Evolutionary conservation across 2,113 vertebrate species (phyloP).

Genomic region (Clinocottus analis): DNA sequence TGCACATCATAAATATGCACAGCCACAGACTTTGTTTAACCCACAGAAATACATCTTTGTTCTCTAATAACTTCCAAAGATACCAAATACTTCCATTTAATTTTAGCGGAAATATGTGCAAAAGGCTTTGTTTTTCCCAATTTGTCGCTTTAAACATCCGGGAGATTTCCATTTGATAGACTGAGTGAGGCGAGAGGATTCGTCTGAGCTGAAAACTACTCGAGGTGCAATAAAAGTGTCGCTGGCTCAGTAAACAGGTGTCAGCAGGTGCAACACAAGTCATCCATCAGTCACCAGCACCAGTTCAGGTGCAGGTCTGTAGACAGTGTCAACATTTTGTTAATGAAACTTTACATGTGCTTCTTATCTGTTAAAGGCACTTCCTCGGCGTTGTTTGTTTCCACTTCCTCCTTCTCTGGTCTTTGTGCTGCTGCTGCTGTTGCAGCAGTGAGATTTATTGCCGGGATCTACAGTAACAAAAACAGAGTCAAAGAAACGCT

Average conservation of each 20-base stretch:
- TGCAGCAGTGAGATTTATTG: too few species aligned
- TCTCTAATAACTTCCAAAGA: not conserved
- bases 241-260: not conserved
- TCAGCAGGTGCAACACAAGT: not conserved
- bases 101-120: too few species aligned
- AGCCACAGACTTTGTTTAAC: not conserved
- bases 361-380: not conserved
- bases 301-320: too few species aligned
- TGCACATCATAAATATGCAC: too few species aligned
- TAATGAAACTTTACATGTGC: not conserved
- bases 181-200: too few species aligned
- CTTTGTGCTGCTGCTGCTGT: too few species aligned
- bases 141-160: too few species aligned
- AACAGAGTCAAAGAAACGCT: not conserved
- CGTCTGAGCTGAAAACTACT: too few species aligned
- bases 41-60: not conserved
- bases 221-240: not conserved
- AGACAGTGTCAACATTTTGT: not conserved
- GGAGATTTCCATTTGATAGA: not conserved
- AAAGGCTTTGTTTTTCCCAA: too few species aligned
- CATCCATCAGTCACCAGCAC: too few species aligned
- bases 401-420: slow-evolving; percentile 3
- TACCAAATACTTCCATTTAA: not conserved
- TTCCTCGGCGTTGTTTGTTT: not conserved
- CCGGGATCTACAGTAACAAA: too few species aligned